Evolutionary conservation across 2,113 vertebrate genomes (phyloP).

Genomic region (Morone chrysops): DNA sequence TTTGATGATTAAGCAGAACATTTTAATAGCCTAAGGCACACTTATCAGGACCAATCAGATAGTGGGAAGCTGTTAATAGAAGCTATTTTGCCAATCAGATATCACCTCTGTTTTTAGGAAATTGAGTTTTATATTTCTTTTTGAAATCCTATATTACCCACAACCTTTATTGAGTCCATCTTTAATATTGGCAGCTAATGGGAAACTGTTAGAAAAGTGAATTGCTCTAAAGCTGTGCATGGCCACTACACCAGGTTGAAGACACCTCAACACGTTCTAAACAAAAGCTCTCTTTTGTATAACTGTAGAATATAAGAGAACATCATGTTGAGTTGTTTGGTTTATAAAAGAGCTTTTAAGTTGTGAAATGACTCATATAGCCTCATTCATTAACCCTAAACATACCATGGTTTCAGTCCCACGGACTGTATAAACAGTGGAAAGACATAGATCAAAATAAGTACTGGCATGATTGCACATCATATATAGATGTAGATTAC

Average conservation of each 20-base stretch:
- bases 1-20: conserved; percentile 12
- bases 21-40: background rate
- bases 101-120: conserved; percentile 15
- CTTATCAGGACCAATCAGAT: conserved; percentile 11
- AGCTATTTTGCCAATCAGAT: conserved; percentile 34
- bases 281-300: no score
- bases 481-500: background rate
- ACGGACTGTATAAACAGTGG: background rate
- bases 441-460: no score
- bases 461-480: no score
- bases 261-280: background rate
- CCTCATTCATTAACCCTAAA: no score
- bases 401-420: no score
- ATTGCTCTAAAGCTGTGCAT: background rate
- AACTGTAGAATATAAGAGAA: no score
- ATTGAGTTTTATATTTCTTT: conserved; percentile 34
- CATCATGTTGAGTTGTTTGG: background rate
- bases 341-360: background rate
- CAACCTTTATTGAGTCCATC: conserved; percentile 17
- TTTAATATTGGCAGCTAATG: conserved; percentile 1
- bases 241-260: background rate
- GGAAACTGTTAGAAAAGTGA: background rate
- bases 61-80: conserved; percentile 6
- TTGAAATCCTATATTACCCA: conserved; percentile 15
- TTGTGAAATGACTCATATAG: background rate